These are phyloP conservation scores for Formica selysi DNA, from an alignment of 1,140 invertebrate species.

Conservation along the genomic window DNA sequence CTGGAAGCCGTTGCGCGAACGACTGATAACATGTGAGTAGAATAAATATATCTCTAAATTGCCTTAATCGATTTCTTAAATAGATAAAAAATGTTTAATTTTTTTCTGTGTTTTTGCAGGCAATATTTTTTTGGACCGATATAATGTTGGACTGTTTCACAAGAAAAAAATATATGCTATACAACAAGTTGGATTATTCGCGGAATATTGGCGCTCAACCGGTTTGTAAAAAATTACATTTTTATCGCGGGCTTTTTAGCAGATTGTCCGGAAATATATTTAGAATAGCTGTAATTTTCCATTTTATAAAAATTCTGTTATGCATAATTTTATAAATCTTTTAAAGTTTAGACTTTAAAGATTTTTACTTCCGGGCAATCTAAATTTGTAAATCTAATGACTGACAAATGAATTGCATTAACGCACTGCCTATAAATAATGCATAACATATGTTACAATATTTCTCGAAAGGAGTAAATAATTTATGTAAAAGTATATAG, in stretches of 20 bases:
- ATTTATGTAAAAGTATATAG: conserved; percentile 30
- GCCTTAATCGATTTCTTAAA: neutral
- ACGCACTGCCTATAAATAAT: conserved; percentile 52
- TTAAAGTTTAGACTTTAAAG: neutral
- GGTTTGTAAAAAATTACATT: conserved; percentile 27
- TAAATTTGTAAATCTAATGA: conserved; percentile 1
- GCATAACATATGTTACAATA: conserved; percentile 54
- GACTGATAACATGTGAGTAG: conserved; percentile 78
- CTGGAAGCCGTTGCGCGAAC: conserved; percentile 82
- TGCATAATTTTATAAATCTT: conserved; percentile 1
- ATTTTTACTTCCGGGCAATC: neutral
- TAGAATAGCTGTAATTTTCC: neutral
- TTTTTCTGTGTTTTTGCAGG: conserved; percentile 71
- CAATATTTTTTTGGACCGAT: conserved; percentile 79
- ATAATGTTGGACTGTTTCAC: conserved; percentile 59
- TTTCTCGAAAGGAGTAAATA: conserved; percentile 40
- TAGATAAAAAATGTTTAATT: conserved; percentile 20
- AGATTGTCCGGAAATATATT: neutral
- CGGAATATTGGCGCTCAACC: neutral
- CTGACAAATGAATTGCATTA: conserved; percentile 31
- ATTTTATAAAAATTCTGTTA: neutral
- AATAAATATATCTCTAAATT: conserved; percentile 8
- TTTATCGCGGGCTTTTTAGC: neutral
- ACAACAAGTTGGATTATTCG: neutral
- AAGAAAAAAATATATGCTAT: neutral